Conservation (phyloP, 2,113 vertebrate genomes). For the Prionailurus viverrinus region DNA sequence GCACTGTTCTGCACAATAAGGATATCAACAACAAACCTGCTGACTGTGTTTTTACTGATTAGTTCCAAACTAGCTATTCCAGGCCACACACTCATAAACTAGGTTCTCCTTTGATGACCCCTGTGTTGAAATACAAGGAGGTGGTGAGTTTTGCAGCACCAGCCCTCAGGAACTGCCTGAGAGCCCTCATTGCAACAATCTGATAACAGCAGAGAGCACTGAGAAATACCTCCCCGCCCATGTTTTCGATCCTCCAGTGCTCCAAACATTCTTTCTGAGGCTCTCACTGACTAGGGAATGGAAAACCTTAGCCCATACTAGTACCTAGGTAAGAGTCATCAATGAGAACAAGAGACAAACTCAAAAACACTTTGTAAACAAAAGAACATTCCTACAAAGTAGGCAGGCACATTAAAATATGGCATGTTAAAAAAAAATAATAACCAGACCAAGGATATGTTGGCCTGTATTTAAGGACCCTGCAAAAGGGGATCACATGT, state of each 20-base stretch:
- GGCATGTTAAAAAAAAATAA: not conserved
- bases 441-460: not conserved
- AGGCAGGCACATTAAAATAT: not conserved
- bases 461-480: not conserved
- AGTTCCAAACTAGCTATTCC: conserved; percentile 1
- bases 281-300: not conserved
- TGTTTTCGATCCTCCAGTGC: not conserved
- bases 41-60: conserved; percentile 19
- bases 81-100: not conserved
- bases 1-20: not conserved
- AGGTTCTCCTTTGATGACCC: conserved; percentile 9
- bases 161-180: not conserved
- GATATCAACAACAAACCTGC: not conserved
- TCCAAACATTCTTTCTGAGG: not conserved
- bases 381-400: conserved; percentile 28
- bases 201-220: not conserved
- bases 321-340: not conserved
- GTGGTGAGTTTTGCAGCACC: not conserved
- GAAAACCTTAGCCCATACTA: not conserved
- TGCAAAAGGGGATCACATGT: not conserved
- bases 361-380: conserved; percentile 48
- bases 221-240: not conserved
- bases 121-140: conserved; percentile 30
- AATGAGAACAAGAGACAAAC: not conserved
- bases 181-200: conserved; percentile 16